These are phyloP conservation scores for Tuberolachnus salignus DNA, from an alignment of 2,888 invertebrate species.

Conservation along the genomic window DNA sequence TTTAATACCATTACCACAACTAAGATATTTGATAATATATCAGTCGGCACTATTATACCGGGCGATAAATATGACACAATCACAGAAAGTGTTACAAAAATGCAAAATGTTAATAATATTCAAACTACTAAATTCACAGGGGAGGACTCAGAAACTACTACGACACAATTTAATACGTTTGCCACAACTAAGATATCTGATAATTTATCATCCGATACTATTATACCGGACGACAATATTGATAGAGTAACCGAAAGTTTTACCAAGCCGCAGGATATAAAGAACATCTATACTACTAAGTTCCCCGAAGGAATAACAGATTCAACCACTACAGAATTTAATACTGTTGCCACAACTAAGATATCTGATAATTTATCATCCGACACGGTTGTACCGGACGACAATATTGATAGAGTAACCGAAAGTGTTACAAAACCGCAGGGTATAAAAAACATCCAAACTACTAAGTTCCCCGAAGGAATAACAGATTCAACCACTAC, in stretches of 20 bases:
- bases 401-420: neutral
- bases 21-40: neutral
- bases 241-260: neutral
- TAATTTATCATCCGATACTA: neutral
- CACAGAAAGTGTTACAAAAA: too few species aligned
- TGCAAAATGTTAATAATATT: too few species aligned
- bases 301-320: neutral
- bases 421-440: neutral
- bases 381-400: neutral
- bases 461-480: neutral
- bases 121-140: too few species aligned
- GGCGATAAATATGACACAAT: too few species aligned
- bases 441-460: neutral
- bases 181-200: too few species aligned
- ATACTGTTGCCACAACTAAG: neutral
- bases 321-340: neutral
- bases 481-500: neutral
- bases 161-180: too few species aligned
- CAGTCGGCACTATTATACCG: too few species aligned
- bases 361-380: too few species aligned
- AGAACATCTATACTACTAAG: neutral
- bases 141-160: too few species aligned
- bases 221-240: neutral
- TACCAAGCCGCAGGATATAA: neutral
- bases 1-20: neutral